Evolutionary conservation across 2,888 invertebrate genomes (phyloP), one percentile per base, ranked within the genome.

Genomic region (Mesoligia furuncula): DNA sequence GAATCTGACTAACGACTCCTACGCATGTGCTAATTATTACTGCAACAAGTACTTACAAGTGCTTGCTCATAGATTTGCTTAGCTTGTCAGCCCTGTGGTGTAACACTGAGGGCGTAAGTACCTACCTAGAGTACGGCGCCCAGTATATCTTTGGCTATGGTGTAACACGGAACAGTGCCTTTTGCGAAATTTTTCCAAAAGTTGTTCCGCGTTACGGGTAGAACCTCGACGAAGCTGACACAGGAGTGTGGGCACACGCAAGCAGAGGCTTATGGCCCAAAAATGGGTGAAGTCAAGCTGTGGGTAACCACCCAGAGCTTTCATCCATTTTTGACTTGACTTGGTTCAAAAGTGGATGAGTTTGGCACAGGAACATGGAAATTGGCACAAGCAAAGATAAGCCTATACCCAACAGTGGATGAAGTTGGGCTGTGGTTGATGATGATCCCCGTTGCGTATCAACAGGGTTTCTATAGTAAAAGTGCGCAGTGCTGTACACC

Each of bases 11-110:
- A 84, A 84, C 59, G 24, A 39, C 85, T 73, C 84, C 84, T 72
- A 84, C 84, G 68, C 84, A 79, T 71, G 75, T 65, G 85, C 73
- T 84, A 85, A 84, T 84, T 84, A 84, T 69, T 81, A 64, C 62
- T 72, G 45, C 0, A 45, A 73, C 80, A 80, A 84, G 80, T 84
- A 81, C 73, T 42, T 80, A 51, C 71, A 48, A 76, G 69, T 65
- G 80, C 68, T 83, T 85, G 85, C 75, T 85, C 85, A 82, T 79
- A 84, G 81, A 64, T 80, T 81, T 65, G 57, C 61, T 74, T 59
- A 77, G 61, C 71, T 9, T 67, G 51, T 71, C 73, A 83, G 73
- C 54, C 75, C 84, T 85, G 73, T 83, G 75, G 73, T 67, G 81
- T 72, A 85, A 84, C 0, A 17, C 45, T 62, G 84, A 75, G 67